Percentiles rank a stretch among this genome's conserved stretches.
These are phyloP conservation scores for Dendroctonus valens DNA, from an alignment of 1,140 invertebrate genomes.

Conservation along the genomic window DNA sequence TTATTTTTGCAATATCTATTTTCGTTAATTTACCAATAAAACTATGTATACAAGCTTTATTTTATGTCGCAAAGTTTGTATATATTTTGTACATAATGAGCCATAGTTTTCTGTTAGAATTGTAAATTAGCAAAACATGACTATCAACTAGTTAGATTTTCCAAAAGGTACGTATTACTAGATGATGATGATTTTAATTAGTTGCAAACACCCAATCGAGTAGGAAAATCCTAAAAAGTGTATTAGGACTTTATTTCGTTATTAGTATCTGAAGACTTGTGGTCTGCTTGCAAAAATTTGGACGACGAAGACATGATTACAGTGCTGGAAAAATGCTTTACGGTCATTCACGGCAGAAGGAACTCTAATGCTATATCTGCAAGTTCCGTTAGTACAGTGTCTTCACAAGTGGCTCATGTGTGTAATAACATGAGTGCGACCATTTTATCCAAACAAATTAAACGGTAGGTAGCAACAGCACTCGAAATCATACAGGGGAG, in stretches of 20 bases:
- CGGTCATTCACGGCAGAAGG: conserved; percentile 61
- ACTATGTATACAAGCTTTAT: conserved; percentile 24
- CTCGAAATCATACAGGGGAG: too few relatives aligned
- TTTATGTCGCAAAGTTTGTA: conserved; percentile 11
- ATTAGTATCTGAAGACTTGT: conserved; percentile 55
- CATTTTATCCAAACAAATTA: conserved; percentile 42
- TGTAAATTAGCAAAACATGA: not conserved
- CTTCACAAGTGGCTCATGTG: conserved; percentile 45
- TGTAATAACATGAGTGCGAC: conserved; percentile 38
- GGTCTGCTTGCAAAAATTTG: conserved; percentile 66
- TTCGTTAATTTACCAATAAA: too few relatives aligned
- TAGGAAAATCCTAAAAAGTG: not conserved
- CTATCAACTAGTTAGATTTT: too few relatives aligned
- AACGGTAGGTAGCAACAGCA: conserved; percentile 44
- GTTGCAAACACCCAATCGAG: too few relatives aligned
- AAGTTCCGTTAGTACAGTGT: conserved; percentile 40
- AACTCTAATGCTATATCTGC: conserved; percentile 45
- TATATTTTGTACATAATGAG: conserved; percentile 8
- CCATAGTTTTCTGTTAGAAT: not conserved
- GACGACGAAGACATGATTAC: conserved; percentile 65
- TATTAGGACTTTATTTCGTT: not conserved
- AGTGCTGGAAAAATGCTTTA: conserved; percentile 70
- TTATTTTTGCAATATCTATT: too few relatives aligned
- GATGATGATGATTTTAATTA: too few relatives aligned
- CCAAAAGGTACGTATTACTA: too few relatives aligned